These are phyloP conservation scores for Columba janthina DNA, from an alignment of 2,113 vertebrate species.

Conservation along the genomic window DNA sequence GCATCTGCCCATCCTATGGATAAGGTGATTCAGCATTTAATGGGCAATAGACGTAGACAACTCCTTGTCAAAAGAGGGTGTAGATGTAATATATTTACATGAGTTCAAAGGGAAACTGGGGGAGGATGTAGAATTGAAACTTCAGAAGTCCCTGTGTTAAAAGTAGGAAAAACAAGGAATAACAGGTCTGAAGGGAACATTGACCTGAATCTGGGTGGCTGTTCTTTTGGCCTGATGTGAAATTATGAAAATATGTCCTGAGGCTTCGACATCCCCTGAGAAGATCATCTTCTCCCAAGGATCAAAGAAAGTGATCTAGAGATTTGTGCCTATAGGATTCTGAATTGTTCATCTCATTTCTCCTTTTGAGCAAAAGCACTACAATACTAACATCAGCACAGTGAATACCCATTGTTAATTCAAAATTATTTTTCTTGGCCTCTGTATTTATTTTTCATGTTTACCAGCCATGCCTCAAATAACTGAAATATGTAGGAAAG, in stretches of 20 bases:
- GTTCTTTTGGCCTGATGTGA: not conserved
- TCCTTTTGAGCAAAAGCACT: not conserved
- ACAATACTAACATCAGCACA: not conserved
- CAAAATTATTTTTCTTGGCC: not conserved
- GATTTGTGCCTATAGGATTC: not conserved
- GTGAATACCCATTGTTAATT: not conserved
- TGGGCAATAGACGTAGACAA: not conserved
- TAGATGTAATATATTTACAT: not conserved
- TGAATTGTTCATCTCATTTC: not conserved
- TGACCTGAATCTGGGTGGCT: not conserved
- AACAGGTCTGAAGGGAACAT: not conserved
- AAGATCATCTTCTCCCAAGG: not conserved
- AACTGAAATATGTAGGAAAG: not conserved
- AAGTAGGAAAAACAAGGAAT: not conserved
- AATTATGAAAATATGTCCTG: not conserved
- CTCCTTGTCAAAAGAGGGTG: accelerated
- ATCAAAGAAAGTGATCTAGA: not conserved
- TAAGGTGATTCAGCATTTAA: not conserved
- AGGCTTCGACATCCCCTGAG: not conserved
- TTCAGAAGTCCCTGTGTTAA: not conserved
- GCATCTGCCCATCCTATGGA: not conserved
- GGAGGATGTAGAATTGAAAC: not conserved
- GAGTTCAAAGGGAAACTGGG: not conserved
- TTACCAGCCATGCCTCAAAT: not conserved
- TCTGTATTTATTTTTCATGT: not conserved